A percentile compares a stretch with the other conserved stretches of the same genome.
Conservation (phyloP, 2,113 vertebrate species). For the Ranitomeya variabilis region DNA sequence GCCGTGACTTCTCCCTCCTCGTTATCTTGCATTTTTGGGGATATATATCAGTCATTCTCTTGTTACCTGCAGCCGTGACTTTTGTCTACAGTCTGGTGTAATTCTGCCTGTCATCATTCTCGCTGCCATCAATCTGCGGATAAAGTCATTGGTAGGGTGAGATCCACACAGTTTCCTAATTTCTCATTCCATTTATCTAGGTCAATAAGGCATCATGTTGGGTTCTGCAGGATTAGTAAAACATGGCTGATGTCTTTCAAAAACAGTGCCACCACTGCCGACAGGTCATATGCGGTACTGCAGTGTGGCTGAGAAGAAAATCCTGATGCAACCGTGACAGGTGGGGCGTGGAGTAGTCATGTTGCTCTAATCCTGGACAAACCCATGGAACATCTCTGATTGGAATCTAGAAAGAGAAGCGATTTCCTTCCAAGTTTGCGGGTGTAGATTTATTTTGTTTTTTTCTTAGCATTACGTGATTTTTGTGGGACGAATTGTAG, state of each 20-base stretch:
- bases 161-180: neutral
- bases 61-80: neutral
- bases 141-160: neutral
- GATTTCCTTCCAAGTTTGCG: too few species aligned
- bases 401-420: too few species aligned
- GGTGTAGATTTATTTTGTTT: too few species aligned
- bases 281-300: neutral
- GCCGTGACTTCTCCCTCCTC: neutral
- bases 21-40: constrained; percentile 4
- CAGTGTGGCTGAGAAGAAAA: neutral
- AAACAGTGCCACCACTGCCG: neutral
- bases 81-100: neutral
- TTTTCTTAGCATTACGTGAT: too few species aligned
- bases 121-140: neutral
- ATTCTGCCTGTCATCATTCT: neutral
- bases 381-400: too few species aligned
- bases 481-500: too few species aligned
- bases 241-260: neutral
- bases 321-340: too few species aligned
- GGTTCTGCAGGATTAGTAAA: neutral
- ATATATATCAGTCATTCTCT: neutral
- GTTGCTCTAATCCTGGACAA: too few species aligned
- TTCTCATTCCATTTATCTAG: too few species aligned
- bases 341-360: too few species aligned
- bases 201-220: too few species aligned